A percentile compares a stretch with the other conserved stretches of the same genome.
Conservation (phyloP, 2,113 vertebrate genomes). For the Raphicerus campestris region DNA sequence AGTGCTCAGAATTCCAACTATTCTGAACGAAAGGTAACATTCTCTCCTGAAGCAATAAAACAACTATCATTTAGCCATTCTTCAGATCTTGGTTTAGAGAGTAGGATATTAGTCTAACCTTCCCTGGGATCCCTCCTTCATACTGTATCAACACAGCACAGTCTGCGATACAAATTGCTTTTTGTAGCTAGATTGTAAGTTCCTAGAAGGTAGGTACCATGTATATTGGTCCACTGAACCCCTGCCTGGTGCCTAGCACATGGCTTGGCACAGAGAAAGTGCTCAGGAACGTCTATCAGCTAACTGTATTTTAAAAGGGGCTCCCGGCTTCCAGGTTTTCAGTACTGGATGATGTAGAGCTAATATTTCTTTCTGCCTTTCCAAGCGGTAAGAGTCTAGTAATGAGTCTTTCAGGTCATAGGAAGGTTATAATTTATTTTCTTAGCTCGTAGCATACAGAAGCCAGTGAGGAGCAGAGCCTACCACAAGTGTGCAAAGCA, state of each 20-base stretch:
- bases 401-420: neutral
- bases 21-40: neutral
- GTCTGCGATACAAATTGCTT: neutral
- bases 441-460: neutral
- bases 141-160: neutral
- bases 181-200: neutral
- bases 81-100: neutral
- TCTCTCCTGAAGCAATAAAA: neutral
- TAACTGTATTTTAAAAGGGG: neutral
- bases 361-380: neutral
- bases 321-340: neutral
- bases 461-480: neutral
- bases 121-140: neutral
- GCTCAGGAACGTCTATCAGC: neutral
- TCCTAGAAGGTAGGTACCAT: neutral
- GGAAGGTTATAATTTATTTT: neutral
- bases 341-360: neutral
- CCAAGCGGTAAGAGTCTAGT: neutral
- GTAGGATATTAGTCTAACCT: neutral
- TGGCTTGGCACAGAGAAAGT: neutral
- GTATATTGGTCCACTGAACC: neutral
- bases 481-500: neutral
- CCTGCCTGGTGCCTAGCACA: neutral
- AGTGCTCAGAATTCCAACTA: neutral
- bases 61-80: neutral